phyloP scores from a whole-genome alignment of 1,140 invertebrate species.

The Brachystomella parvula region DNA sequence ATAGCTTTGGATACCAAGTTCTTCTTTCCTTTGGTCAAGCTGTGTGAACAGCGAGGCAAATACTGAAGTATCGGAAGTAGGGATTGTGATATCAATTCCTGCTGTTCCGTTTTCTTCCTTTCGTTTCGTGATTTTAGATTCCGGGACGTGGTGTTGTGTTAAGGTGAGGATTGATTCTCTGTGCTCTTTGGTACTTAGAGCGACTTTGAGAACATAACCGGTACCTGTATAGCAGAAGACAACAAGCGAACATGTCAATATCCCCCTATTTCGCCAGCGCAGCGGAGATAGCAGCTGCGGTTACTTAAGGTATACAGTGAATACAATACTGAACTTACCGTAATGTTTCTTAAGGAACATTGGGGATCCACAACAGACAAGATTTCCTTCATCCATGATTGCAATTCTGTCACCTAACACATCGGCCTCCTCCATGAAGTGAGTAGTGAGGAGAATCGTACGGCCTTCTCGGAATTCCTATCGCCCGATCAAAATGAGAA shows the following conservation, averaged over 20 bases:
- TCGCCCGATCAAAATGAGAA: neutral
- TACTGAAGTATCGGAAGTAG: constrained; percentile 37
- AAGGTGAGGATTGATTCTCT: constrained; percentile 51
- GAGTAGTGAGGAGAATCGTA: constrained; percentile 87
- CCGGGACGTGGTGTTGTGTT: constrained; percentile 51
- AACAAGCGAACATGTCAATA: too few species aligned
- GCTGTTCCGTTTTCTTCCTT: constrained; percentile 50
- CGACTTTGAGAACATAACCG: constrained; percentile 26
- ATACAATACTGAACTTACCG: constrained; percentile 40
- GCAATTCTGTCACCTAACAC: constrained; percentile 84
- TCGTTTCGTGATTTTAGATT: constrained; percentile 47
- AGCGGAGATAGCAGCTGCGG: too few species aligned
- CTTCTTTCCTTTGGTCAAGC: constrained; percentile 53
- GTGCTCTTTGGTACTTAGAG: constrained; percentile 1
- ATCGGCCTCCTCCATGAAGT: constrained; percentile 99
- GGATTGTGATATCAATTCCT: constrained; percentile 46
- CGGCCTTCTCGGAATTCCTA: constrained; percentile 50
- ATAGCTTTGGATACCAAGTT: constrained; percentile 61
- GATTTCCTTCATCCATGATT: constrained; percentile 66
- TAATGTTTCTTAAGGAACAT: constrained; percentile 79
- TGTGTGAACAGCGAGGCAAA: constrained; percentile 56
- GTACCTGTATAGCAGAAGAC: constrained; percentile 8
- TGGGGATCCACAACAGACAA: constrained; percentile 73
- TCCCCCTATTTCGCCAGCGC: too few species aligned
- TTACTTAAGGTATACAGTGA: neutral